Evolutionary conservation across 1,140 invertebrate genomes (phyloP).

Genomic region (Maniola jurtina): DNA sequence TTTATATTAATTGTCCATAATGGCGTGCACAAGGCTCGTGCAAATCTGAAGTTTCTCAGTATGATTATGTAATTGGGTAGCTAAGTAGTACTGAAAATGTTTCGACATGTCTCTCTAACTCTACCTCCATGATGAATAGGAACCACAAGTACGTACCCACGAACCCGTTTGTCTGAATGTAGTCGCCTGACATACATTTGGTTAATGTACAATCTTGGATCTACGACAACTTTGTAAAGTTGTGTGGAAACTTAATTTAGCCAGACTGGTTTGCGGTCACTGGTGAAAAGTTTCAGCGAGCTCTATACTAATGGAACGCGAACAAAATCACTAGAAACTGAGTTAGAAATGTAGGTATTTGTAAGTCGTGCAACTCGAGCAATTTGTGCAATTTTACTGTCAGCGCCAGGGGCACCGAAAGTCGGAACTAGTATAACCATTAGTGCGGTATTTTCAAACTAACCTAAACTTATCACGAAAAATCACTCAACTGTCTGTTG

Average conservation of each 20-base stretch:
- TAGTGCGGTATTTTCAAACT: constrained; percentile 31
- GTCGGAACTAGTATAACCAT: constrained; percentile 32
- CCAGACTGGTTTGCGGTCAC: constrained; percentile 43
- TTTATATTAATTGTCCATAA: too few species aligned
- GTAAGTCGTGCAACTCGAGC: constrained; percentile 35
- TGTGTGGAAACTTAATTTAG: constrained; percentile 51
- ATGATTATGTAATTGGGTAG: too few species aligned
- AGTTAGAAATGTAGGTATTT: constrained; percentile 38
- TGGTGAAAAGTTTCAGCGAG: constrained; percentile 47
- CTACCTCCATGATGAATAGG: neutral
- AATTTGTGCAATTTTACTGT: constrained; percentile 39
- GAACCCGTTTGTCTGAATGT: neutral
- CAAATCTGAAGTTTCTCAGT: too few species aligned
- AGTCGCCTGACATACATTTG: constrained; percentile 20
- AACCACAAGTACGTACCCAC: neutral
- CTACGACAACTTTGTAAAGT: constrained; percentile 28
- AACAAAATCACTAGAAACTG: constrained; percentile 45
- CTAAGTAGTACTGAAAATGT: neutral
- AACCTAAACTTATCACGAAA: constrained; percentile 32
- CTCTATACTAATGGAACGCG: constrained; percentile 38
- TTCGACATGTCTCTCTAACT: too few species aligned
- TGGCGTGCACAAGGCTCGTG: too few species aligned
- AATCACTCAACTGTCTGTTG: constrained; percentile 31
- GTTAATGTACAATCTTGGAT: constrained; percentile 30
- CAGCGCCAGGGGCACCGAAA: constrained; percentile 31